phyloP scores from a whole-genome alignment of 2,113 vertebrate species.

The Crotophaga sulcirostris region DNA sequence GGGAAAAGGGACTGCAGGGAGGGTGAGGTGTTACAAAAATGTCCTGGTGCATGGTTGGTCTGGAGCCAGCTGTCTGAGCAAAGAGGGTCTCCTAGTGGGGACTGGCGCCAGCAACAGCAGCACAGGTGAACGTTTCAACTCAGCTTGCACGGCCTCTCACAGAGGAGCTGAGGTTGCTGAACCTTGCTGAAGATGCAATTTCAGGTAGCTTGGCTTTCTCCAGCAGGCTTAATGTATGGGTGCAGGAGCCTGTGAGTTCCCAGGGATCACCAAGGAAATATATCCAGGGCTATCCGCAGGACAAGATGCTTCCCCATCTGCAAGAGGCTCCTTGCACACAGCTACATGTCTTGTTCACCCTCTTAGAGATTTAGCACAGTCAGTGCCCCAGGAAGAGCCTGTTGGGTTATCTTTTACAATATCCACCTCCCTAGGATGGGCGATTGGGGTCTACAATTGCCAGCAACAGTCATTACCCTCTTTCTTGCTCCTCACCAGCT shows the following conservation, averaged over 20 bases:
- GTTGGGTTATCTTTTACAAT: not conserved
- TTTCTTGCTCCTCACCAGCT: not conserved
- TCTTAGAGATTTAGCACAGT: not conserved
- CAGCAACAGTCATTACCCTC: not conserved
- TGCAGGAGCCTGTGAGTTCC: not conserved
- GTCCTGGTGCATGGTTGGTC: not conserved
- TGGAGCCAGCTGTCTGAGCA: not conserved
- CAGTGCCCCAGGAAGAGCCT: not conserved
- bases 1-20: not conserved
- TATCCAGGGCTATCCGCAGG: not conserved
- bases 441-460: not conserved
- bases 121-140: not conserved
- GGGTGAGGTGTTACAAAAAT: not conserved
- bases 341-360: accelerated
- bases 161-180: accelerated
- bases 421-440: not conserved
- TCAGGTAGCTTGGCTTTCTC: not conserved
- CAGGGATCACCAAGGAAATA: not conserved
- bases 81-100: not conserved
- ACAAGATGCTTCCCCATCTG: not conserved
- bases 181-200: not conserved
- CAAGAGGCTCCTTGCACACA: not conserved
- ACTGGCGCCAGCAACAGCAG: accelerated
- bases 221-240: too few relatives aligned
- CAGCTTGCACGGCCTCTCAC: not conserved